Base-by-base conservation (phyloP, 1,140 invertebrate genomes). In the Bombus polaris region DNA sequence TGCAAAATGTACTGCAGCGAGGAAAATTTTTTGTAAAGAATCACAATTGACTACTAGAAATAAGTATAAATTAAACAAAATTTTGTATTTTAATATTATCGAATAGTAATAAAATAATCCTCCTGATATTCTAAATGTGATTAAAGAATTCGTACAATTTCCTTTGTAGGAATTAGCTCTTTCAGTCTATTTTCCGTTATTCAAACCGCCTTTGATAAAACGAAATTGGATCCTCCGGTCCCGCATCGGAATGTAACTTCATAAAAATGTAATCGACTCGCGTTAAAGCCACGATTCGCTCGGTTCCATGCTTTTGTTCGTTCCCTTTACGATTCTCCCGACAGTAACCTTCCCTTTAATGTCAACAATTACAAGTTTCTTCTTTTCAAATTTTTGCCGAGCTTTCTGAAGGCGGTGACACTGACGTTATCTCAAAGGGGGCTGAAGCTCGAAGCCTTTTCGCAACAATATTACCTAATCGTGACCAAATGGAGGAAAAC, bases 291-390 rank as follows among this genome's bases (percentile, higher is more conserved):
- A 32, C 22, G 32, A 76, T 76, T 66, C 44, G 1, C 53, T 42
- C 42, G 37, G n/a, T 25, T 18, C 25, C 70, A 22, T 28, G 25
- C 70, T 66, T 66, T 47, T 75, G 81, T 76, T 66, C 72, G 70
- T 39, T 47, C 12, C 10, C 6, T 76, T 68, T 76, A 53, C 18
- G 22, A 42, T 47, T 62, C 35, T 42, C 1, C 13, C 12, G 6
- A 62, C n/a, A 42, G 53, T 2, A 37, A 39, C 70, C 57, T 35
- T 28, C 81, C 35, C 72, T 83, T 83, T 83, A 83, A 83, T 76
- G 81, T 83, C 81, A 83, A 83, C 81, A 83, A 76, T 83, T 83
- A 83, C 57, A 83, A 76, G 25, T 66, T 65, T 59, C 44, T 66
- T 32, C 72, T 76, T 83, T 76, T 66, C 39, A 76, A 66, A 66